These are phyloP conservation scores for Hydropsyche betteni DNA, from an alignment of 2,888 invertebrate species.

Conservation along the genomic window DNA sequence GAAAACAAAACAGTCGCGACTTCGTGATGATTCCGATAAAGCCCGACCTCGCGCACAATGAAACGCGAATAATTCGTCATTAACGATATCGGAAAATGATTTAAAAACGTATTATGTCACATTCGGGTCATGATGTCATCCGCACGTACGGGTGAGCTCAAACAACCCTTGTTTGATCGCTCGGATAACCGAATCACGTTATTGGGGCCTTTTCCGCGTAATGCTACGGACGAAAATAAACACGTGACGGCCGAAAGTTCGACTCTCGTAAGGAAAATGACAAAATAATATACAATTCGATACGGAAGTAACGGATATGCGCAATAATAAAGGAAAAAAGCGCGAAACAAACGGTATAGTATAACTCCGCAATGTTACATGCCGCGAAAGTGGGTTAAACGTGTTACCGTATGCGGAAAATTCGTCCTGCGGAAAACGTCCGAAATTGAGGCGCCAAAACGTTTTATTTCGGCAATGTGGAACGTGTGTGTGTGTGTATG, in stretches of 20 bases:
- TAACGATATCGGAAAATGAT: too few relatives aligned
- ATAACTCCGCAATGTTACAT: neutral
- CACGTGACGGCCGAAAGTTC: neutral
- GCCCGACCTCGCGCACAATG: too few relatives aligned
- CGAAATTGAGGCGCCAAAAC: slow-evolving; percentile 19
- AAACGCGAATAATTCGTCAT: too few relatives aligned
- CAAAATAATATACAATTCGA: neutral
- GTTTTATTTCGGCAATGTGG: slow-evolving; percentile 5
- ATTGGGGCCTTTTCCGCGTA: neutral
- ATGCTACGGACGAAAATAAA: too few relatives aligned
- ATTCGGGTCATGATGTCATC: slow-evolving; percentile 10
- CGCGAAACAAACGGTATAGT: neutral
- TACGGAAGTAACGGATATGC: too few relatives aligned
- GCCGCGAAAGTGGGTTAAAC: too few relatives aligned
- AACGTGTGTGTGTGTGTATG: neutral
- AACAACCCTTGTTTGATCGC: slow-evolving; percentile 9
- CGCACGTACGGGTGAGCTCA: neutral
- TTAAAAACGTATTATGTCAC: neutral
- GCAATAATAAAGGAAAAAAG: neutral
- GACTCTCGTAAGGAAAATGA: neutral
- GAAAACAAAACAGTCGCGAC: too few relatives aligned
- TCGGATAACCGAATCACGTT: slow-evolving; percentile 26
- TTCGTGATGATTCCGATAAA: too few relatives aligned
- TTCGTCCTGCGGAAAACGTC: neutral
- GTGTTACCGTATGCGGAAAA: too few relatives aligned